Percentiles rank a stretch among this genome's conserved stretches.
These are phyloP conservation scores for Sylvicola cinctus DNA, from an alignment of 2,888 invertebrate genomes.

Conservation along the genomic window DNA sequence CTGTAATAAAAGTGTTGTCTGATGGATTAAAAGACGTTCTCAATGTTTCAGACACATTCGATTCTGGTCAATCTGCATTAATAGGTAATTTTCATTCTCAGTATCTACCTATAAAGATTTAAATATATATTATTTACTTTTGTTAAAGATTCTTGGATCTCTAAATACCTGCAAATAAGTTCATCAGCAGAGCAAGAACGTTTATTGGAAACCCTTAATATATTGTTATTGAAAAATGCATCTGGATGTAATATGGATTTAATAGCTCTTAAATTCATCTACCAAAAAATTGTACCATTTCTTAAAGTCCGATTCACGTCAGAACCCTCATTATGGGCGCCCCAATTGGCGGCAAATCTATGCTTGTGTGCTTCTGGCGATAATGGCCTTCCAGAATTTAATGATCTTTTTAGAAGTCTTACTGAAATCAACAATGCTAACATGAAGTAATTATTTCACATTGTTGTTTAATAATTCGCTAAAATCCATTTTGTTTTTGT, in stretches of 20 bases:
- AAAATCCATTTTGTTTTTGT: not conserved
- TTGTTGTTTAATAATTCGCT: too few species aligned
- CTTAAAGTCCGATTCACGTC: too few species aligned
- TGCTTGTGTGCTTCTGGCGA: constrained; percentile 10
- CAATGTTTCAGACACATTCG: constrained; percentile 15
- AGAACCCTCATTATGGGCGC: too few species aligned
- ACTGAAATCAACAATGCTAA: constrained; percentile 14
- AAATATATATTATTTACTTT: constrained; percentile 1
- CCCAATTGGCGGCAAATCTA: constrained; percentile 19
- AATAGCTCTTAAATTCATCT: too few species aligned
- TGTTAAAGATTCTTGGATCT: constrained; percentile 17
- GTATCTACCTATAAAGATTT: not conserved
- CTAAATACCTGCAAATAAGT: constrained; percentile 17
- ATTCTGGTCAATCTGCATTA: constrained; percentile 17
- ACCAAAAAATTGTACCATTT: constrained; percentile 18
- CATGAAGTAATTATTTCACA: constrained; percentile 11
- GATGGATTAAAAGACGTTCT: constrained; percentile 16
- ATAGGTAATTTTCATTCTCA: constrained; percentile 9
- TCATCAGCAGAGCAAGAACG: constrained; percentile 20
- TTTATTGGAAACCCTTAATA: constrained; percentile 17
- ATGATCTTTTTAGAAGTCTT: constrained; percentile 15
- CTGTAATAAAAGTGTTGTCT: constrained; percentile 16
- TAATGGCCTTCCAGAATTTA: constrained; percentile 12
- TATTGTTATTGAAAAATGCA: constrained; percentile 14
- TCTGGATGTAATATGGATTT: too few species aligned